Evolutionary conservation across 2,797 vertebrate species (phyloP).

Genomic region (Leucoraja ocellata): DNA sequence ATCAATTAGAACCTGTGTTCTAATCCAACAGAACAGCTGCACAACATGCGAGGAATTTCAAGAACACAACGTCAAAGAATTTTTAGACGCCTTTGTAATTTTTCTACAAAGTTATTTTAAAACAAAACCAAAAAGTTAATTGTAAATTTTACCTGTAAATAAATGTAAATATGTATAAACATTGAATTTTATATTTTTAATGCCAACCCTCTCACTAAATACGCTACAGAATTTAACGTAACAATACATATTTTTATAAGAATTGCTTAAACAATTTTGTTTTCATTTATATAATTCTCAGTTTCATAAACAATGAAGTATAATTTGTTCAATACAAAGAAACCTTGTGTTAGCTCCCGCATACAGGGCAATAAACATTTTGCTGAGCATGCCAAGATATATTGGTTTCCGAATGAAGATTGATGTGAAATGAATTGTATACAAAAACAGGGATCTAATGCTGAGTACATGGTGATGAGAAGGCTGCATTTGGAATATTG

Average conservation of each 20-base stretch:
- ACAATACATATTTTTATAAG: background rate
- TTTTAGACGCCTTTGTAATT: constrained; percentile 54
- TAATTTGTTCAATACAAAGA: background rate
- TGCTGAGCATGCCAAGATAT: background rate
- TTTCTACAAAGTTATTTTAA: constrained; percentile 38
- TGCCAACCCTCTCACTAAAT: background rate
- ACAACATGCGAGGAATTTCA: constrained; percentile 66
- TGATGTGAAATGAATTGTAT: too few species aligned
- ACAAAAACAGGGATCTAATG: too few species aligned
- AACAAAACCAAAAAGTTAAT: background rate
- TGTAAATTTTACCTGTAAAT: background rate
- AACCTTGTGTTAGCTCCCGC: background rate
- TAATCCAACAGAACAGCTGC: background rate
- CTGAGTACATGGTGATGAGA: too few species aligned
- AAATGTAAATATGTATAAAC: background rate
- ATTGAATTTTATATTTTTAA: constrained; percentile 29
- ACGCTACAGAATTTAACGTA: background rate
- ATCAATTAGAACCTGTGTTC: background rate
- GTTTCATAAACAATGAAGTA: background rate
- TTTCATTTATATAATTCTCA: background rate
- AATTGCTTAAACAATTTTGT: background rate
- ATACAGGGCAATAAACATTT: background rate
- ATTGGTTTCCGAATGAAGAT: background rate
- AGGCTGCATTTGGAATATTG: too few species aligned
- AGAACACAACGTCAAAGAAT: constrained; percentile 57